Evolutionary conservation across 1,140 invertebrate genomes (phyloP).

Genomic region (Lasaia peninsularis): DNA sequence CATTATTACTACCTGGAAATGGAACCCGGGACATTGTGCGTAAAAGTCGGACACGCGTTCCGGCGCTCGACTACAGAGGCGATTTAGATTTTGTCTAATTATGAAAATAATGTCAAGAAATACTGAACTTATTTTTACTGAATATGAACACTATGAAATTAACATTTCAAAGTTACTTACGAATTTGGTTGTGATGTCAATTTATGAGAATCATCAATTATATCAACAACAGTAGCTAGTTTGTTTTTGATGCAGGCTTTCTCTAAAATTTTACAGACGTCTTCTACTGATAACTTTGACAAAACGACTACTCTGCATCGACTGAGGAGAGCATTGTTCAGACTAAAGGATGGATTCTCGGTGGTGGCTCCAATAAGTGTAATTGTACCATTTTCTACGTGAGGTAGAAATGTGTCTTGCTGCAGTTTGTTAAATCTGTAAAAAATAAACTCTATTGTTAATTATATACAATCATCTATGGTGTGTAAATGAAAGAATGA

Average conservation of each 20-base stretch:
- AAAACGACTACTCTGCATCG: constrained; percentile 86
- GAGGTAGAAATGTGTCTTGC: constrained; percentile 88
- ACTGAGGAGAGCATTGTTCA: constrained; percentile 89
- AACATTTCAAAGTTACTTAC: constrained; percentile 24
- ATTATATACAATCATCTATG: no score
- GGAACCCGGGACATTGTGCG: no score
- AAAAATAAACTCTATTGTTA: constrained; percentile 25
- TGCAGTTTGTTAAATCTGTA: constrained; percentile 89
- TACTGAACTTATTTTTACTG: no score
- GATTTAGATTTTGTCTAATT: no score
- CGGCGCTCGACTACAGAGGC: no score
- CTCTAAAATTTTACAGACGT: constrained; percentile 81
- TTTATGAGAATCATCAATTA: constrained; percentile 19
- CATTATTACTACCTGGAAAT: no score
- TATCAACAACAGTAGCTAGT: constrained; percentile 39
- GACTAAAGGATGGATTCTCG: constrained; percentile 91
- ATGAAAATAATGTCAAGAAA: no score
- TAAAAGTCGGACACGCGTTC: no score
- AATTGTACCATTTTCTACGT: constrained; percentile 90
- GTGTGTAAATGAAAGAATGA: not conserved
- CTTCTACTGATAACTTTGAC: constrained; percentile 81
- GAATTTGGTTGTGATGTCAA: constrained; percentile 15
- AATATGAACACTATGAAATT: no score
- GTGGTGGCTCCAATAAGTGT: constrained; percentile 91
- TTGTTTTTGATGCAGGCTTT: constrained; percentile 74